A percentile compares a stretch with the other conserved stretches of the same genome.
Conservation (phyloP, 2,888 invertebrate genomes). For the Synanthedon vespiformis region DNA sequence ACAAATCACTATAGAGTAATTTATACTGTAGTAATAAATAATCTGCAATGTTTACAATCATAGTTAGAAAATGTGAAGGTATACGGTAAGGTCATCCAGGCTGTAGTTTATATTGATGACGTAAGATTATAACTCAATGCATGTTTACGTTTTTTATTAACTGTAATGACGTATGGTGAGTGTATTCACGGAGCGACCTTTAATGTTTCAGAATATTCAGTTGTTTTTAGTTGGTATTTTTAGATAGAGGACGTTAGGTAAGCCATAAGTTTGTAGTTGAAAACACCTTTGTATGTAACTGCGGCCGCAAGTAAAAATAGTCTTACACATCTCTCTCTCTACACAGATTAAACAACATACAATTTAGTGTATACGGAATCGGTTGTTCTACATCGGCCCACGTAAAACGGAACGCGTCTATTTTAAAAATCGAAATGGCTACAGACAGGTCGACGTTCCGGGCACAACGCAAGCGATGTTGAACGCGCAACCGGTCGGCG, state of each 20-base stretch:
- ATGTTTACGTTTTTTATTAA: too few species aligned
- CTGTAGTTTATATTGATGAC: neutral
- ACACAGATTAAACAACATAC: constrained; percentile 48
- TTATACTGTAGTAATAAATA: too few species aligned
- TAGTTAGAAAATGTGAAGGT: constrained; percentile 36
- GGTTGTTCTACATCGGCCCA: constrained; percentile 25
- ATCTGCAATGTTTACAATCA: constrained; percentile 4
- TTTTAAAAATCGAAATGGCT: constrained; percentile 56
- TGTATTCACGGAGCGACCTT: too few species aligned
- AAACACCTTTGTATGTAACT: constrained; percentile 52
- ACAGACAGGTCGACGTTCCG: constrained; percentile 38
- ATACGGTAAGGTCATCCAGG: constrained; percentile 34
- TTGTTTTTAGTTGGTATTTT: too few species aligned
- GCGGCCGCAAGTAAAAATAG: constrained; percentile 42
- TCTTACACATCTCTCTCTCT: constrained; percentile 21
- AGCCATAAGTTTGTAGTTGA: constrained; percentile 30
- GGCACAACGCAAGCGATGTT: constrained; percentile 23
- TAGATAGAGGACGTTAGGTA: neutral
- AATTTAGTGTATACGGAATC: constrained; percentile 47
- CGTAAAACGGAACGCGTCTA: constrained; percentile 53
- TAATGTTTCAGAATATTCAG: too few species aligned
- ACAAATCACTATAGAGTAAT: too few species aligned
- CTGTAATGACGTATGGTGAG: too few species aligned
- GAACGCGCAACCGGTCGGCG: constrained; percentile 38
- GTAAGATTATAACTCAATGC: neutral